Evolutionary conservation across 2,113 vertebrate species (phyloP).

Genomic region (Cyprinodon variegatus): DNA sequence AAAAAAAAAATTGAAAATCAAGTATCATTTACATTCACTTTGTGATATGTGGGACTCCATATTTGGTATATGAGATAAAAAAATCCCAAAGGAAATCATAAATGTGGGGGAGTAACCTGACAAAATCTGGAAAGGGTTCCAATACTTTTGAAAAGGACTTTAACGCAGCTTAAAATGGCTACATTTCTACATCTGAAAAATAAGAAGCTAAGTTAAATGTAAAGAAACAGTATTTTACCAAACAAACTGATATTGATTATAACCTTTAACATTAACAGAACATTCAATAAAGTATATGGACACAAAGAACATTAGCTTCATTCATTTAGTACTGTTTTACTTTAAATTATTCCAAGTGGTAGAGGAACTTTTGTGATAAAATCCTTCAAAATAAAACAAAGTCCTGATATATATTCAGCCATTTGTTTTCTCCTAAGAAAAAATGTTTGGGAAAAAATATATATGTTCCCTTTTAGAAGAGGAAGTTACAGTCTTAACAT

Average conservation of each 20-base stretch:
- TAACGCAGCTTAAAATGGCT: too few species aligned
- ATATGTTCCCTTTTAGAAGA: too few species aligned
- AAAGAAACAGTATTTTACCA: background rate
- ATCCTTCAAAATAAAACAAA: background rate
- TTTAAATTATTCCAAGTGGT: too few species aligned
- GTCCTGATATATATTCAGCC: too few species aligned
- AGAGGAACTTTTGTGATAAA: too few species aligned
- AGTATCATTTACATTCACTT: background rate
- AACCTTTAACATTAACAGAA: background rate
- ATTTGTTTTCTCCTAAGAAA: background rate
- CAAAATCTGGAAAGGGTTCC: too few species aligned
- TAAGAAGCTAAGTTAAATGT: background rate
- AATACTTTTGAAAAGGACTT: too few species aligned
- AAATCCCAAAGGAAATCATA: background rate
- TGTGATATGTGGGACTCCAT: background rate
- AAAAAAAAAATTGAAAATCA: too few species aligned
- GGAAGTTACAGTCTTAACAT: too few species aligned
- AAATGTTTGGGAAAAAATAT: too few species aligned
- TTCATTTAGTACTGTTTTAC: background rate
- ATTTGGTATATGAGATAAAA: background rate
- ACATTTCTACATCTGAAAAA: too few species aligned
- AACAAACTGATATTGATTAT: background rate
- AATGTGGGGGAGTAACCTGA: too few species aligned
- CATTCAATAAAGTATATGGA: background rate
- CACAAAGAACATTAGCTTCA: background rate